phyloP scores from a whole-genome alignment of 2,797 vertebrate species.

The Falco concolor region DNA sequence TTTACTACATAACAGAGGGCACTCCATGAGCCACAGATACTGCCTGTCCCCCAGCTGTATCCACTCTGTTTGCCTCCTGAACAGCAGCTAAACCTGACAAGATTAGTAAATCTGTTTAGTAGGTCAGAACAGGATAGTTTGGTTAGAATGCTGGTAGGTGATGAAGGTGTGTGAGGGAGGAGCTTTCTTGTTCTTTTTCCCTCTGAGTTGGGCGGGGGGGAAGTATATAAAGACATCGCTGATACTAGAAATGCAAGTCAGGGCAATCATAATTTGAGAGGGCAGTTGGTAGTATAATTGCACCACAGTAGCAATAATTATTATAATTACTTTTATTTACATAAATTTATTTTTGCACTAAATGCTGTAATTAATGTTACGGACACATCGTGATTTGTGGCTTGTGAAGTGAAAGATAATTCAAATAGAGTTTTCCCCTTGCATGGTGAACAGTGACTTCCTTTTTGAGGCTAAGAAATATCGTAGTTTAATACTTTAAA shows the following conservation, averaged over 20 bases:
- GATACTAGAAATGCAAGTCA: background rate
- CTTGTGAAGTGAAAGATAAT: background rate
- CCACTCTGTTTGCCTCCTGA: background rate
- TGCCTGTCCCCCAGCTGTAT: background rate
- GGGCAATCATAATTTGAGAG: background rate
- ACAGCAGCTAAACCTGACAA: background rate
- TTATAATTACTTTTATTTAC: constrained; percentile 55
- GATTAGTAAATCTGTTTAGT: background rate
- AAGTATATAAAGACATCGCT: background rate
- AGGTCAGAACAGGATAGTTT: background rate
- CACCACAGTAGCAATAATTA: constrained; percentile 42
- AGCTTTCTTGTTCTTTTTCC: background rate
- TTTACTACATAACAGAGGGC: background rate
- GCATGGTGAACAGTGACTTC: background rate
- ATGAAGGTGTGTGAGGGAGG: background rate
- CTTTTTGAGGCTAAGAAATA: background rate
- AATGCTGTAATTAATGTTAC: constrained; percentile 36
- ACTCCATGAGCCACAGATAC: background rate
- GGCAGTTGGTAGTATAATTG: constrained; percentile 24
- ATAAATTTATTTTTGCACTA: constrained; percentile 22
- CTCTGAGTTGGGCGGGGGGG: background rate
- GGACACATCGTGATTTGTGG: constrained; percentile 8
- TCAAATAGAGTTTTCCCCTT: background rate
- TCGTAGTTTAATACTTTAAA: background rate
- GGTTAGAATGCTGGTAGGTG: background rate